Evolutionary conservation across 2,888 invertebrate species (phyloP).

Genomic region (Tyria jacobaeae): DNA sequence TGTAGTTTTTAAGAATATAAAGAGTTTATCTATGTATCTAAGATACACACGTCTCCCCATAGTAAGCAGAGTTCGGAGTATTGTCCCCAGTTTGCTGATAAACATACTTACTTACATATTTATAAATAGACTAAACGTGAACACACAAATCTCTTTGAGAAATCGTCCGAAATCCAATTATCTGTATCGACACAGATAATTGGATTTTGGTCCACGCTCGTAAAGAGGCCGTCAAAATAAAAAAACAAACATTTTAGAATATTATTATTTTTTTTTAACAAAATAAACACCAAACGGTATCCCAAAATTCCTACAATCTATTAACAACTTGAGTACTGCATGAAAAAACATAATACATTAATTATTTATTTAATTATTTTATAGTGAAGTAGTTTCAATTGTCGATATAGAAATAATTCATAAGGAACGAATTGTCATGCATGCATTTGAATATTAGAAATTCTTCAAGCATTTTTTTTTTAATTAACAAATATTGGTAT

Average conservation of each 20-base stretch:
- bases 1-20: too few relatives aligned
- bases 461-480: constrained; percentile 3
- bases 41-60: too few relatives aligned
- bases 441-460: neutral
- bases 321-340: constrained; percentile 41
- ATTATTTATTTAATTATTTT: neutral
- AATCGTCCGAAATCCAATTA: too few relatives aligned
- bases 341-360: constrained; percentile 17
- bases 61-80: too few relatives aligned
- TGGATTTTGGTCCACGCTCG: too few relatives aligned
- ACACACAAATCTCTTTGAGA: too few relatives aligned
- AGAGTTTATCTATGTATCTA: too few relatives aligned
- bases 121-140: too few relatives aligned
- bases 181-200: too few relatives aligned
- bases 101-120: too few relatives aligned
- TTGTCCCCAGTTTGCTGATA: too few relatives aligned
- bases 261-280: constrained; percentile 52
- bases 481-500: neutral
- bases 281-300: constrained; percentile 54
- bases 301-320: constrained; percentile 51
- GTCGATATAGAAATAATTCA: neutral
- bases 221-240: neutral
- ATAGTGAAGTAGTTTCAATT: neutral
- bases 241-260: constrained; percentile 35
- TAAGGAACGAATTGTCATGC: neutral